phyloP scores from a whole-genome alignment of 2,888 invertebrate species.

The Dusona sp. region DNA sequence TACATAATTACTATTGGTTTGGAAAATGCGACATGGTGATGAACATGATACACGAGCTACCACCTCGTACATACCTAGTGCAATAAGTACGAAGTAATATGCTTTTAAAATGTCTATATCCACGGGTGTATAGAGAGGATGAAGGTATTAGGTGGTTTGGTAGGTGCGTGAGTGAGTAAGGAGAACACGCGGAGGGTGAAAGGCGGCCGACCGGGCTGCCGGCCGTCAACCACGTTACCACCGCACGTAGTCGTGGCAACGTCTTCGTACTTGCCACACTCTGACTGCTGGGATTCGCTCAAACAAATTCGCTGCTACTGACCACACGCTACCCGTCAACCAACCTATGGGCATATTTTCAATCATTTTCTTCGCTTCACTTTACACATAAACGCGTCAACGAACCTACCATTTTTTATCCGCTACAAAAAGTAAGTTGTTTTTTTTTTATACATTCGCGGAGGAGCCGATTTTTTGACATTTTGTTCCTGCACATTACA shows the following conservation, averaged over 20 bases:
- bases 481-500: too few relatives aligned
- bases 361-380: neutral
- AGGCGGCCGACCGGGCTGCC: slow-evolving; percentile 4
- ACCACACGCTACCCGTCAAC: slow-evolving; percentile 22
- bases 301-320: slow-evolving; percentile 9
- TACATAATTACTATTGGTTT: neutral
- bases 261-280: slow-evolving; percentile 56
- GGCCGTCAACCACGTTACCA: neutral
- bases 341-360: neutral
- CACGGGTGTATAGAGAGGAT: neutral
- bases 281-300: slow-evolving; percentile 41
- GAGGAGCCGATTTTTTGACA: too few relatives aligned
- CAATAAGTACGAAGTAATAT: neutral
- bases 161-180: neutral
- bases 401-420: neutral
- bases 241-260: slow-evolving; percentile 63
- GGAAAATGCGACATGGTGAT: neutral
- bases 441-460: neutral
- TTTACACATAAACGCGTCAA: neutral
- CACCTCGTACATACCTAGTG: neutral
- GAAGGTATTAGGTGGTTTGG: neutral
- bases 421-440: slow-evolving; percentile 20
- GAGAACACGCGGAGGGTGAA: slow-evolving; percentile 21
- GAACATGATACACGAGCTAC: neutral
- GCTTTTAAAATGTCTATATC: neutral